Evolutionary conservation across 92 coral and sea anemone genomes (phyloP).

Genomic region (Umimayanthus chanpuru): DNA sequence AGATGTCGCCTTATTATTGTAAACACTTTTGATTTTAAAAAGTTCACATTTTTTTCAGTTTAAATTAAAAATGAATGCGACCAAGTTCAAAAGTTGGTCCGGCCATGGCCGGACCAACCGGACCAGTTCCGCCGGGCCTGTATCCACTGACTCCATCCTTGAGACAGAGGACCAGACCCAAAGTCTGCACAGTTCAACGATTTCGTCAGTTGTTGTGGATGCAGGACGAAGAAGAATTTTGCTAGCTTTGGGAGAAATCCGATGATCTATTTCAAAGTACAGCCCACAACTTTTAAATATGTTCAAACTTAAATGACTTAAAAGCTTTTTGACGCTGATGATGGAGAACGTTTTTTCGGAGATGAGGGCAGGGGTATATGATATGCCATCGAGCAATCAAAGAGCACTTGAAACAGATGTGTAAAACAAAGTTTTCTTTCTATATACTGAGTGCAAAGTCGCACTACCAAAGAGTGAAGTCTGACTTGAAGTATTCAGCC

Average conservation of each 20-base stretch:
- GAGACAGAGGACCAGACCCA: too few relatives aligned
- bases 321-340: slow-evolving; percentile 25
- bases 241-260: slow-evolving; percentile 46
- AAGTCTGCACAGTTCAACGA: too few relatives aligned
- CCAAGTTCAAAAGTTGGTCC: too few relatives aligned
- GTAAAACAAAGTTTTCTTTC: slow-evolving; percentile 48
- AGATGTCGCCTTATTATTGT: too few relatives aligned
- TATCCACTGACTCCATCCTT: too few relatives aligned
- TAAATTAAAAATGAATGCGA: too few relatives aligned
- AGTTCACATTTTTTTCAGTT: too few relatives aligned
- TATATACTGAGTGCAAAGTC: slow-evolving; percentile 37
- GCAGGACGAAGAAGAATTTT: slow-evolving; percentile 49
- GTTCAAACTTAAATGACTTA: background rate
- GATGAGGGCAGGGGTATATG: slow-evolving; percentile 27
- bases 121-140: too few relatives aligned
- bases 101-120: too few relatives aligned
- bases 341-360: slow-evolving; percentile 15
- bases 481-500: slow-evolving; percentile 25
- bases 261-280: slow-evolving; percentile 4
- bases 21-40: too few relatives aligned
- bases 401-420: slow-evolving; percentile 46
- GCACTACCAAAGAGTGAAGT: slow-evolving; percentile 40
- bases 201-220: too few relatives aligned
- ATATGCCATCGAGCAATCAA: slow-evolving; percentile 42
- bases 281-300: slow-evolving; percentile 46